Evolutionary conservation across 2,797 vertebrate species (phyloP), one percentile per base, ranked within the genome.

Genomic region (Hydrocynus forskahlii): DNA sequence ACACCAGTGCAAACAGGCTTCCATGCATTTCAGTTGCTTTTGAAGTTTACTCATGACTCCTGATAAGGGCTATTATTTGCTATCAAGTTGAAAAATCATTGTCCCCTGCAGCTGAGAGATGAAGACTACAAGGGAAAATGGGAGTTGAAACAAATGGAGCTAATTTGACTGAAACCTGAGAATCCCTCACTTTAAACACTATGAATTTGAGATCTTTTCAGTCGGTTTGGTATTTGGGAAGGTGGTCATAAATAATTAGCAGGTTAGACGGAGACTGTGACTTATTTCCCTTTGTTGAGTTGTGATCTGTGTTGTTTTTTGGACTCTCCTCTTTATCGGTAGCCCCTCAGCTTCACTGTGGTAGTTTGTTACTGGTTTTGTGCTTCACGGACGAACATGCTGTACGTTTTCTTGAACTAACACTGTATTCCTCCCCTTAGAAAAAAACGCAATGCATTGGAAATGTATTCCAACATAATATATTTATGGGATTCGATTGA

Each of bases 171-270:
- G 17, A 54, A 67, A 25, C 57, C 71, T 73, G 69, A 73, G 62
- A 64, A 38, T 73, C 16, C 14, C 12, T 59, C 21, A 17, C 69
- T 59, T 76, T 72, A 43, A 80, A 80, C 82, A 80, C 71, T 80
- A 80, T 23, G 14, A 21, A 43, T 76, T 62, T 69, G 3, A 25
- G 62, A 76, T 62, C 12, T 10, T 52, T 25, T 68, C 72, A 35
- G 35, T 9, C 12, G 17, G 52, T 57, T 48, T 38, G 35, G 19
- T 52, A 25, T 29, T 59, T 29, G 71, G 8, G 7, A 38, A 50
- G 17, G 40, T 67, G 64, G 60, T 75, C 57, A 1, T 7, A 40
- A 73, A 66, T 72, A 54, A 68, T 70, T 66, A 70, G 76, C 21
- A 29, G 9, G n/a, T 64, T 45, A 16, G 60, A 29, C n/a, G 21